Percentiles rank a stretch among this genome's conserved stretches.
Conservation (phyloP, 2,113 vertebrate genomes). For the Trinectes maculatus region DNA sequence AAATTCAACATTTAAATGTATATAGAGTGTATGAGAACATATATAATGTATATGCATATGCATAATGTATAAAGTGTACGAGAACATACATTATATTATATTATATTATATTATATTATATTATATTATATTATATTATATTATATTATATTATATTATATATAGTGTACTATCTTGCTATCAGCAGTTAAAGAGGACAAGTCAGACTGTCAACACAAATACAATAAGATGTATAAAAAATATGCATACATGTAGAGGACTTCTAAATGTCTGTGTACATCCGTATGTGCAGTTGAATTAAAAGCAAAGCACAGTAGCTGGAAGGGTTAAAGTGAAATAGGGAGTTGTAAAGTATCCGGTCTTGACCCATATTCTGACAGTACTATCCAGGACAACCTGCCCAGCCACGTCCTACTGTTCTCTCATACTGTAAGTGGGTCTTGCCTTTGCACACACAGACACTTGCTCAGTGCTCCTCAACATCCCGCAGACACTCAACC, state of each 20-base stretch:
- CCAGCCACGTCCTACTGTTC: slow-evolving; percentile 33
- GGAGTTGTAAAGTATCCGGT: slow-evolving; percentile 40
- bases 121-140: too few species aligned
- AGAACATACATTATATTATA: too few species aligned
- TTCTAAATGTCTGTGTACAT: too few species aligned
- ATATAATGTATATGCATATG: too few species aligned
- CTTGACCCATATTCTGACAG: slow-evolving; percentile 65
- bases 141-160: too few species aligned
- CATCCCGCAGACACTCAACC: slow-evolving; percentile 45
- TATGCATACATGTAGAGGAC: not conserved
- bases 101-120: too few species aligned
- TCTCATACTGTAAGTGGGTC: slow-evolving; percentile 49
- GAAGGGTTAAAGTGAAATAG: slow-evolving; percentile 34
- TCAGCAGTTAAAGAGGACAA: not conserved
- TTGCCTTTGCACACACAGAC: slow-evolving; percentile 37
- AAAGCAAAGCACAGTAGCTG: slow-evolving; percentile 20
- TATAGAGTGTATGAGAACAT: too few species aligned
- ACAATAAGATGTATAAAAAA: not conserved
- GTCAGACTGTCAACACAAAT: slow-evolving; percentile 1
- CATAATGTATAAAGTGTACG: too few species aligned
- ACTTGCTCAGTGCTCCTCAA: slow-evolving; percentile 35
- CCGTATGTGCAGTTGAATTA: not conserved
- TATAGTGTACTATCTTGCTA: too few species aligned
- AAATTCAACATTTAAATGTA: too few species aligned
- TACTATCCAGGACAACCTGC: slow-evolving; percentile 63